phyloP scores from a whole-genome alignment of 1,140 invertebrate genomes.

The Xylocopa sonorina region DNA sequence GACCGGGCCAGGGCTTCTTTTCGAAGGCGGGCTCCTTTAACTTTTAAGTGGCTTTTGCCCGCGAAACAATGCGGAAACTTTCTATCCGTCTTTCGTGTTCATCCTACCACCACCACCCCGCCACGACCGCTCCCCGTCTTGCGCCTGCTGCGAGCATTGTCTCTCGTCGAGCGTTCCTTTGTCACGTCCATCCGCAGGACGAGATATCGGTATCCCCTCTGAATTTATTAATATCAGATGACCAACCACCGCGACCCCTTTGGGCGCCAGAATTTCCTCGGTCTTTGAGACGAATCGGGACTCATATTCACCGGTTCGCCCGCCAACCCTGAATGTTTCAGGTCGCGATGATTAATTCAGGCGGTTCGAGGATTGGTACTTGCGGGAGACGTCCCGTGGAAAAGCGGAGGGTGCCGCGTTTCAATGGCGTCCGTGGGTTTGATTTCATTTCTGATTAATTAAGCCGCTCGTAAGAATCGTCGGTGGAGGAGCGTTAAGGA shows the following conservation, averaged over 20 bases:
- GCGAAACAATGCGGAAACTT: conserved; percentile 70
- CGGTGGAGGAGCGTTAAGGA: neutral
- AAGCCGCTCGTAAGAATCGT: neutral
- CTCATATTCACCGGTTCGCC: neutral
- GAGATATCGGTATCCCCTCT: conserved; percentile 20
- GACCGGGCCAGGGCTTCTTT: conserved; percentile 34
- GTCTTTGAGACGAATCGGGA: conserved; percentile 3
- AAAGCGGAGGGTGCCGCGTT: neutral
- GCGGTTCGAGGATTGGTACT: neutral
- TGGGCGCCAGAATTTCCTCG: neutral
- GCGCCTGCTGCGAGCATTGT: conserved; percentile 12
- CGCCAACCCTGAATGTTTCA: neutral
- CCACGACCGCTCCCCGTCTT: neutral
- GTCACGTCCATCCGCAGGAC: neutral
- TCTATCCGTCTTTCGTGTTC: conserved; percentile 44
- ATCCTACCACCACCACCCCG: neutral
- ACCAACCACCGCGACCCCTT: no score
- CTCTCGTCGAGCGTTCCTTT: conserved; percentile 26
- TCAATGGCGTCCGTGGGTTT: neutral
- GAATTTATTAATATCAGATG: conserved; percentile 22
- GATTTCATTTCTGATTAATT: neutral
- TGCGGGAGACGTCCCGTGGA: neutral
- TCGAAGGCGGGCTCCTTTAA: conserved; percentile 68
- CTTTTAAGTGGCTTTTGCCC: conserved; percentile 69
- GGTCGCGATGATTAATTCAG: neutral